A percentile compares a stretch with the other conserved stretches of the same genome.
Conservation (phyloP, 2,888 invertebrate species). For the Suillia variegata region DNA sequence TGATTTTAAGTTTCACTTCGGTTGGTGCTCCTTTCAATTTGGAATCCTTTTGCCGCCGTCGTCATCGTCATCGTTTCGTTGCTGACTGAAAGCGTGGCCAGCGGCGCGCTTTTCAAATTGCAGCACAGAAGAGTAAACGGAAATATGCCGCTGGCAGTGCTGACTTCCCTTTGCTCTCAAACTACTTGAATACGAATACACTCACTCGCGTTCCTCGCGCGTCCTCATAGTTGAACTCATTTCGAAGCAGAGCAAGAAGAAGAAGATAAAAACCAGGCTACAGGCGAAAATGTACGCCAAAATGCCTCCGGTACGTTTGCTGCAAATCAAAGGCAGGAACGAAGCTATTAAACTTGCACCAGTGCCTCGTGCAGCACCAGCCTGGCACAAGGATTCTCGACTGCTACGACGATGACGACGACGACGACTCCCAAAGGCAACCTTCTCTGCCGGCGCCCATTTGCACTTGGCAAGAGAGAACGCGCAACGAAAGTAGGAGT, state of each 20-base stretch:
- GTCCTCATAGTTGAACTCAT: neutral
- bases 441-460: no score
- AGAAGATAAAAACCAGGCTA: neutral
- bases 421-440: no score
- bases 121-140: neutral
- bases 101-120: neutral
- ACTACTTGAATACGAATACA: no score
- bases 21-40: no score
- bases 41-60: no score
- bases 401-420: no score
- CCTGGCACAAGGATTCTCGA: neutral
- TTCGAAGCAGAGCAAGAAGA: neutral
- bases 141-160: neutral
- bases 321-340: slow-evolving; percentile 24
- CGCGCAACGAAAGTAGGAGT: no score
- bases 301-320: slow-evolving; percentile 11
- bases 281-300: neutral
- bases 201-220: no score
- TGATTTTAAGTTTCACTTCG: no score
- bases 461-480: no score
- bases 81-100: neutral
- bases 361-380: neutral
- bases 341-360: slow-evolving; percentile 20
- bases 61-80: no score
- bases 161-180: neutral